Percentiles rank a stretch among this genome's conserved stretches.
Conservation (phyloP, 1,140 invertebrate species). For the Megathymus violae region DNA sequence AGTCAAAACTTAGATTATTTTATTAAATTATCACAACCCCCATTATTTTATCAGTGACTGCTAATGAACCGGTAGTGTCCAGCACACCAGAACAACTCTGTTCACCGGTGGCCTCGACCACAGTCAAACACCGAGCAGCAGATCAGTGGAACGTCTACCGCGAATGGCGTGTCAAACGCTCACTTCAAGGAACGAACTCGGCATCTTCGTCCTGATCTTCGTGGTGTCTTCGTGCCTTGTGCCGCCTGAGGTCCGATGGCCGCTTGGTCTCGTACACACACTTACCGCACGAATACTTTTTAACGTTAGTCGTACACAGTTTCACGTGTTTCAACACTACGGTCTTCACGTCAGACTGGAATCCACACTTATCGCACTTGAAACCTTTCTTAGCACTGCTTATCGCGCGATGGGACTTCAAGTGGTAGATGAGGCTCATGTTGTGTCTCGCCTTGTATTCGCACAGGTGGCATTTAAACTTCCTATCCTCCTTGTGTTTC, state of each 20-base stretch:
- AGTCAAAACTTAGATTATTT: too few species aligned
- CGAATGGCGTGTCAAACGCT: too few species aligned
- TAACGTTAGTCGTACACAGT: conserved; percentile 22
- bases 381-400: conserved; percentile 28
- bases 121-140: too few species aligned
- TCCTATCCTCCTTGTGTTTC: conserved; percentile 57
- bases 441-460: conserved; percentile 58
- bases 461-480: conserved; percentile 61
- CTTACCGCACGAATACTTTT: conserved; percentile 37
- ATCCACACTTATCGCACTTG: conserved; percentile 56
- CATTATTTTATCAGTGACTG: not conserved
- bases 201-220: conserved; percentile 37
- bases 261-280: conserved; percentile 50
- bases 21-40: conserved; percentile 17
- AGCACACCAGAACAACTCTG: too few species aligned
- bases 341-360: conserved; percentile 33
- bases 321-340: conserved; percentile 44
- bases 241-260: conserved; percentile 49
- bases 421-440: conserved; percentile 66
- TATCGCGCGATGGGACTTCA: conserved; percentile 51
- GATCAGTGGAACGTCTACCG: too few species aligned
- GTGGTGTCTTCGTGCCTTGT: conserved; percentile 42
- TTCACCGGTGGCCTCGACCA: too few species aligned
- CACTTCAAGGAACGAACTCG: conserved; percentile 32
- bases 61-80: not conserved